Conservation (phyloP, 2,113 vertebrate genomes). For the Cranoglanis bouderius region DNA sequence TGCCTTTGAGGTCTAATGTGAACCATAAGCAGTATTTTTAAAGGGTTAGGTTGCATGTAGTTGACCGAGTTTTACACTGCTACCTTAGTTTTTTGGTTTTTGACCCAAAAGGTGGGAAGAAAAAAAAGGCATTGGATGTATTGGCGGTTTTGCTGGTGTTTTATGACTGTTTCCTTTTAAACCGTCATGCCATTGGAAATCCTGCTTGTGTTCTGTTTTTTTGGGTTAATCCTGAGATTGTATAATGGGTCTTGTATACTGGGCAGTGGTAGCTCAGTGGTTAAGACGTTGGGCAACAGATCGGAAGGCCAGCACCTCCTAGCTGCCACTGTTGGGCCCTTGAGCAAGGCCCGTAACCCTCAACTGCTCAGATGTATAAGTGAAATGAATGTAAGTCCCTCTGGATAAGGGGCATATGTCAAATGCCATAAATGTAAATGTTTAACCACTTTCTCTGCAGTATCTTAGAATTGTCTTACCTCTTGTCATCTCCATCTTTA, state of each 20-base stretch:
- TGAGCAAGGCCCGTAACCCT: too few relatives aligned
- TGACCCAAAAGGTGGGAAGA: background rate
- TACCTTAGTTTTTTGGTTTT: background rate
- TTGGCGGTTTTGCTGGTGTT: background rate
- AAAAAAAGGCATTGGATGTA: background rate
- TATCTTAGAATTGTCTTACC: background rate
- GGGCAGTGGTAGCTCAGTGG: too few relatives aligned
- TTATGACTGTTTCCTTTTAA: background rate
- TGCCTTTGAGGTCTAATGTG: constrained; percentile 61
- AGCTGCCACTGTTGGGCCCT: too few relatives aligned
- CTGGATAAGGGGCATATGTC: too few relatives aligned
- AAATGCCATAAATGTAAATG: too few relatives aligned
- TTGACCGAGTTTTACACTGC: background rate
- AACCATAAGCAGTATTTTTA: constrained; percentile 33
- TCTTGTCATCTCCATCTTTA: background rate
- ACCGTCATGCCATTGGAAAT: constrained; percentile 58
- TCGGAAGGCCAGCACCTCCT: too few relatives aligned
- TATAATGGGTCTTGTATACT: too few relatives aligned
- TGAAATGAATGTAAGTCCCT: too few relatives aligned
- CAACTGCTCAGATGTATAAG: too few relatives aligned
- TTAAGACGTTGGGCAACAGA: too few relatives aligned
- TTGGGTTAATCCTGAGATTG: constrained; percentile 68
- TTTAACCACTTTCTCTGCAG: constrained; percentile 60
- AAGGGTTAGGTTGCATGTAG: constrained; percentile 19
- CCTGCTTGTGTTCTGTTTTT: constrained; percentile 64